phyloP scores from a whole-genome alignment of 2,797 vertebrate species.

The Silurus lanzhouensis region DNA sequence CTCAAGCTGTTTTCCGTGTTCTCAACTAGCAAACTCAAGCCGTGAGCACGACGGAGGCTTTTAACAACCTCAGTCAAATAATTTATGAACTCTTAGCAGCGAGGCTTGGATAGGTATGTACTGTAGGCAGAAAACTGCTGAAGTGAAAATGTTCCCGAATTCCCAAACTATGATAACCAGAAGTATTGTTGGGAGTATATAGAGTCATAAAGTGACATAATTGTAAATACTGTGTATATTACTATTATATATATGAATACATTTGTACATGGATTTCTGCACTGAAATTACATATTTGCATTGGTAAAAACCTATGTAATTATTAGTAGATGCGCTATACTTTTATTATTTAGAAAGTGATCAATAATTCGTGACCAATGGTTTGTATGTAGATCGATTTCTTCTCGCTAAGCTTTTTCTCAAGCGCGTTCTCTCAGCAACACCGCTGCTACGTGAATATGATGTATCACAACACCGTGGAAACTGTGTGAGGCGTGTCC shows the following conservation, averaged over 20 bases:
- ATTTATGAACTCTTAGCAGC: conserved; percentile 25
- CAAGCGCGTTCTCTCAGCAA: no score
- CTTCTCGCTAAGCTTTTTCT: no score
- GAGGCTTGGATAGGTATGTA: background rate
- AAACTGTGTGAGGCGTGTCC: no score
- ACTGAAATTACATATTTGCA: background rate
- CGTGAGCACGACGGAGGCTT: conserved; percentile 1
- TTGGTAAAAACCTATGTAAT: no score
- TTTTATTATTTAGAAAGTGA: no score
- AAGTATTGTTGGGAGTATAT: background rate
- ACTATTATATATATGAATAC: no score
- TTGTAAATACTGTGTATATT: background rate
- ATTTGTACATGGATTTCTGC: no score
- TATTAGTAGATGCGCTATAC: no score
- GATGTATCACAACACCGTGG: no score
- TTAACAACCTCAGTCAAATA: conserved; percentile 24
- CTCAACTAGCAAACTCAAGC: conserved; percentile 6
- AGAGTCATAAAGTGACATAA: background rate
- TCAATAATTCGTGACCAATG: no score
- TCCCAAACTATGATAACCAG: background rate
- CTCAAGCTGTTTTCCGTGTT: conserved; percentile 26
- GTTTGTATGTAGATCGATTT: no score
- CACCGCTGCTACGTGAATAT: no score
- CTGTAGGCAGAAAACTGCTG: background rate
- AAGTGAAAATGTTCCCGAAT: background rate